Conservation (phyloP, 2,888 invertebrate species). For the Mesorhabditis belari region DNA sequence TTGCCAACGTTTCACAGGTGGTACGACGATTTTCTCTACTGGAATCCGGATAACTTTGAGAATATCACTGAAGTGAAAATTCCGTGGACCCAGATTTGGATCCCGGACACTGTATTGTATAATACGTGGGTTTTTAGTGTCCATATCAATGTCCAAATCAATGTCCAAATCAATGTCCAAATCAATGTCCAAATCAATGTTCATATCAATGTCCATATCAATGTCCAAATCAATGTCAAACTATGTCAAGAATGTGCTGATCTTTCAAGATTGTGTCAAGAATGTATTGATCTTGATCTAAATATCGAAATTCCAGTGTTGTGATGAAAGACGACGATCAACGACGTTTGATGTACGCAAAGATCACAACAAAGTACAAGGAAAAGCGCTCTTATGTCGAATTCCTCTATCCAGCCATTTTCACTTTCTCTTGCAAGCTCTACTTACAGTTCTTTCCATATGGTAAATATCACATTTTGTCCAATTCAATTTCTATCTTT, state of each 20-base stretch:
- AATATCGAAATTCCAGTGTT: conserved; percentile 7
- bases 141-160: too few relatives aligned
- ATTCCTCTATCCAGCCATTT: conserved; percentile 19
- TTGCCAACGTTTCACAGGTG: conserved; percentile 7
- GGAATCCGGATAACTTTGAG: conserved; percentile 15
- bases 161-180: too few relatives aligned
- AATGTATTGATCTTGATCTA: too few relatives aligned
- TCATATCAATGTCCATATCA: too few relatives aligned
- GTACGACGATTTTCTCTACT: conserved; percentile 19
- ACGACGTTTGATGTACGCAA: conserved; percentile 13
- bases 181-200: too few relatives aligned
- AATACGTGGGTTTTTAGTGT: conserved; percentile 19
- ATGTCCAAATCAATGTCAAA: too few relatives aligned
- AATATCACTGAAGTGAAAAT: conserved; percentile 13
- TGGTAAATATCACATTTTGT: not conserved
- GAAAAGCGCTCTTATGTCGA: conserved; percentile 6
- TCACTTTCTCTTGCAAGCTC: conserved; percentile 16
- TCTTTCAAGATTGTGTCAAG: too few relatives aligned
- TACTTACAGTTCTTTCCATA: conserved; percentile 13
- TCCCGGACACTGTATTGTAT: conserved; percentile 18
- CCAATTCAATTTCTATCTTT: conserved; percentile 14
- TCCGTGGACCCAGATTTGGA: conserved; percentile 10
- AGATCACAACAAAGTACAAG: conserved; percentile 9
- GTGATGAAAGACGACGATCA: conserved; percentile 19
- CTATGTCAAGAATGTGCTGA: not conserved